A percentile compares a stretch with the other conserved stretches of the same genome.
phyloP scores from a whole-genome alignment of 2,113 vertebrate species.

The Galemys pyrenaicus region DNA sequence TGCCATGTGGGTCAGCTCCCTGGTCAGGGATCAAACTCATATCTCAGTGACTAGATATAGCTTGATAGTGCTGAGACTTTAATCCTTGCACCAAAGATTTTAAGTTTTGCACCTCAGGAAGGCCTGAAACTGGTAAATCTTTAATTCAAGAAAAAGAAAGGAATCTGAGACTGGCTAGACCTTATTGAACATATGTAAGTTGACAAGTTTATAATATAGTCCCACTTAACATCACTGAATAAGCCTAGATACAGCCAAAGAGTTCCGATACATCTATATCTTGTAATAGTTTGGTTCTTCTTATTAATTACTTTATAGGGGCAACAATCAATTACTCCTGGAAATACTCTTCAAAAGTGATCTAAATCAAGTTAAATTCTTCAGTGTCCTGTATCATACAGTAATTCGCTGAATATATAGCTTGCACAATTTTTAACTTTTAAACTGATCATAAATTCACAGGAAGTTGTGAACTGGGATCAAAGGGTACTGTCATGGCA shows the following conservation, averaged over 20 bases:
- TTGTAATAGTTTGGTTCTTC: not conserved
- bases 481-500: too few relatives aligned
- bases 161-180: not conserved
- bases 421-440: not conserved
- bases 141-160: not conserved
- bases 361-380: not conserved
- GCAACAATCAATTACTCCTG: not conserved
- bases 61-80: too few relatives aligned
- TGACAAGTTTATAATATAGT: not conserved
- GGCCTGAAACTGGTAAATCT: too few relatives aligned
- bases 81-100: too few relatives aligned
- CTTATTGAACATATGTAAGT: not conserved
- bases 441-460: not conserved
- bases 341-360: not conserved
- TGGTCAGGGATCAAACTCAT: too few relatives aligned
- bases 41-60: too few relatives aligned
- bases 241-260: not conserved
- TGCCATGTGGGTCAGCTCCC: too few relatives aligned
- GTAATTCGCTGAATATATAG: not conserved
- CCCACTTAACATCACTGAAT: not conserved
- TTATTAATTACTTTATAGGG: not conserved
- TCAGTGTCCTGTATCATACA: not conserved
- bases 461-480: not conserved
- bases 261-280: not conserved
- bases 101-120: too few relatives aligned